Evolutionary conservation across 1,140 invertebrate species (phyloP), one percentile per base, ranked within the genome.

Genomic region (Phymorhynchus buccinoides): DNA sequence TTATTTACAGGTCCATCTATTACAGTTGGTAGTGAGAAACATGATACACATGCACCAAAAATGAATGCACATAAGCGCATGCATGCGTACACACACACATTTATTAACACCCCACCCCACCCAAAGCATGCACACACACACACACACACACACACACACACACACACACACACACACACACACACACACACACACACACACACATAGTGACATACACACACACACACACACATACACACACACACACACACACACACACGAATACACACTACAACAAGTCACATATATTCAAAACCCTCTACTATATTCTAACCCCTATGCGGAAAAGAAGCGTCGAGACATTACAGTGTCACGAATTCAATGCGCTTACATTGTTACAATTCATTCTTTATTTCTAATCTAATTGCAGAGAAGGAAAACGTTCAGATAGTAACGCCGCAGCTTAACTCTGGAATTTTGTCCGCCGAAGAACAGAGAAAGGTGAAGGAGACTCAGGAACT

Each of bases 241-340:
- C 77, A 79, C 77, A 79, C 77, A 79, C 77, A 79, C 77, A 79
- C 77, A 79, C 77, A 79, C 77, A 79, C 77, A 79, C 77, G 30
- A 9, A 78, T 27, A 41, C 75, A 42, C 9, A 42, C 39, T 9
- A 75, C 30, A 18, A n/a, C n/a, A n/a, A n/a, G n/a, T n/a, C n/a
- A n/a, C n/a, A n/a, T n/a, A n/a, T n/a, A n/a, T 52, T 52, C 22
- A 9, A 52, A 14, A 18, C 48, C 22, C 48, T 18, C 12, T 14
- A 18, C 22, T 52, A 18, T 52, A 18, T 52, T 52, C 12, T 52
- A 2, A 52, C 48, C 48, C 22, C 22, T n/a, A 52, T 52, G 48
- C 22, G 48, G 12, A 9, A 52, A 14, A 9, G 22, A 0, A 14
- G 48, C 22, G 12, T 18, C 22, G 48, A 52, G 22, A 18, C 12